A percentile compares a stretch with the other conserved stretches of the same genome.
Evolutionary conservation across 2,797 vertebrate genomes (phyloP).

Genomic region (Manis crassicaudata): DNA sequence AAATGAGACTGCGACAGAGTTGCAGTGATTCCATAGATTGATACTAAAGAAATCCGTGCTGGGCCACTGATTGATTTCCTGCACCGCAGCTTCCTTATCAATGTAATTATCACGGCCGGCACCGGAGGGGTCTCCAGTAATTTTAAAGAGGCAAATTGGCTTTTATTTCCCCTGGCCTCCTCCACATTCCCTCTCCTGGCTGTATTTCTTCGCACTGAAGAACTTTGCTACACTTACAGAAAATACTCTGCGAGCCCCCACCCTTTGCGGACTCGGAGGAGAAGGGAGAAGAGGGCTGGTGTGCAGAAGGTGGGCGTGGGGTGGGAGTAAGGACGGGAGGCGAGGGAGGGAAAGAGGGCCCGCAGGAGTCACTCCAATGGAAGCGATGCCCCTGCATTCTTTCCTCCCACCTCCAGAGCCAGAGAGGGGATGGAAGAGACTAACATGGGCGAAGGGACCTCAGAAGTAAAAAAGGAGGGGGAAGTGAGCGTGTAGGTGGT

Average conservation of each 20-base stretch:
- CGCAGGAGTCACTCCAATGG: background rate
- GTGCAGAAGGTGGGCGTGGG: background rate
- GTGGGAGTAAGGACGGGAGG: background rate
- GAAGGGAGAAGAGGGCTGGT: background rate
- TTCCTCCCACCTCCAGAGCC: rapidly evolving
- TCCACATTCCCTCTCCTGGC: background rate
- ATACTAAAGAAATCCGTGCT: slow-evolving; percentile 18
- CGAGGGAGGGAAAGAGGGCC: background rate
- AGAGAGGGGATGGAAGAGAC: background rate
- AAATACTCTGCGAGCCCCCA: background rate
- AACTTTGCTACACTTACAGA: background rate
- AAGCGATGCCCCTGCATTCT: background rate
- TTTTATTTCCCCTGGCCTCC: background rate
- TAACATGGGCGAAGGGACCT: background rate
- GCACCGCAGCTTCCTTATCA: slow-evolving; percentile 61
- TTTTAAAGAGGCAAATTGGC: slow-evolving; percentile 29
- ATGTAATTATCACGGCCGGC: slow-evolving; percentile 57
- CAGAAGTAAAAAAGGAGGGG: background rate
- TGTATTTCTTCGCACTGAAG: background rate
- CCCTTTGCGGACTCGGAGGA: background rate
- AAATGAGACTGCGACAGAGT: background rate
- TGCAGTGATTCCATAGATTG: slow-evolving; percentile 54
- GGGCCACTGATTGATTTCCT: slow-evolving; percentile 59
- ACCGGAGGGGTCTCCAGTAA: slow-evolving; percentile 23
- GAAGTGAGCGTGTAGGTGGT: background rate